Evolutionary conservation across 2,113 vertebrate species (phyloP).

Genomic region (Phainopepla nitens): DNA sequence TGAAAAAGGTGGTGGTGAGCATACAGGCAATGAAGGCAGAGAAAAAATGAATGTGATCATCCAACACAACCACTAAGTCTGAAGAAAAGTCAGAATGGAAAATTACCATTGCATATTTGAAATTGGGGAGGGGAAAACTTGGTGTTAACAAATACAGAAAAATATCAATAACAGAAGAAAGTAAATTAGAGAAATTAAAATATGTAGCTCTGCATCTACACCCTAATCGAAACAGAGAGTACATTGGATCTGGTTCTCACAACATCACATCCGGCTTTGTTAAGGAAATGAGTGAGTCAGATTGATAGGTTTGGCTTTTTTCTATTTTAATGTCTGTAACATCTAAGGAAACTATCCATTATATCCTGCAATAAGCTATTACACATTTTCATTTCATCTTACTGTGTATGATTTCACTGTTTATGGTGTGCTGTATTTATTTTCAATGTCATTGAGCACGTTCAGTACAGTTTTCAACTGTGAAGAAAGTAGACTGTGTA

Average conservation of each 20-base stretch:
- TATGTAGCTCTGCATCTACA: background rate
- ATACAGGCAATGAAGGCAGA: background rate
- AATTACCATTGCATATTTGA: background rate
- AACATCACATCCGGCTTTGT: background rate
- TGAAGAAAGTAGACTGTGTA: background rate
- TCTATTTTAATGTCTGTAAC: background rate
- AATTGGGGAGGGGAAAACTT: background rate
- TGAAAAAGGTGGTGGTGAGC: background rate
- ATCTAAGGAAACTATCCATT: background rate
- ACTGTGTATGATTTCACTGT: background rate
- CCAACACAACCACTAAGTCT: background rate
- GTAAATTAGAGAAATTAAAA: background rate
- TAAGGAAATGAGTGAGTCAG: background rate
- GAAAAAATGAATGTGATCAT: background rate
- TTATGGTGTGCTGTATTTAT: background rate
- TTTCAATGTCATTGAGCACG: background rate
- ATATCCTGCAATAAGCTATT: background rate
- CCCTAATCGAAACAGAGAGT: background rate
- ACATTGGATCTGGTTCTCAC: background rate
- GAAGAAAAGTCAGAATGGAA: background rate
- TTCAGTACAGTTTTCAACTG: background rate
- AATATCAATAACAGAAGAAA: background rate
- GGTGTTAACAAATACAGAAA: background rate
- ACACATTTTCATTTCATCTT: background rate
- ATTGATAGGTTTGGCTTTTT: background rate